phyloP scores from a whole-genome alignment of 2,888 invertebrate species.

The Sepiola atlantica region DNA sequence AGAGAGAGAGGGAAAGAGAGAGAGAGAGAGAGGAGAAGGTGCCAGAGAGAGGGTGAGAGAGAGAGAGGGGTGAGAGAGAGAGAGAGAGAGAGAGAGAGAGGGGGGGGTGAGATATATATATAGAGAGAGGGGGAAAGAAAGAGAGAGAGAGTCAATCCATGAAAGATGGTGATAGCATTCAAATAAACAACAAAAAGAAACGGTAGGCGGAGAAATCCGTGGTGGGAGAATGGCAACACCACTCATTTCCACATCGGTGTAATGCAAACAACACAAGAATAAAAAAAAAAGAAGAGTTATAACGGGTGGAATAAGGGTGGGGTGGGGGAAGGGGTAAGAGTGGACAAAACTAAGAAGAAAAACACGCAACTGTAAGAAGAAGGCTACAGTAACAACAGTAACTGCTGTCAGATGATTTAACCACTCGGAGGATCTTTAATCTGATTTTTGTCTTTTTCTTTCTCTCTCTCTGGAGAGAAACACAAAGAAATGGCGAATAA shows the following conservation, averaged over 20 bases:
- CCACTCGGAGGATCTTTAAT: neutral
- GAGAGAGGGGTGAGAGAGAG: neutral
- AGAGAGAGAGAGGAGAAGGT: neutral
- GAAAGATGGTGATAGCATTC: neutral
- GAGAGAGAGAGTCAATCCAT: neutral
- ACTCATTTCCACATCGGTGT: neutral
- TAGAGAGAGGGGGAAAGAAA: neutral
- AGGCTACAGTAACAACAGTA: neutral
- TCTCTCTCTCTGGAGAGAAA: neutral
- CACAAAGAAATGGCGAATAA: neutral
- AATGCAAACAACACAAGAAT: neutral
- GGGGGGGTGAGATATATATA: too few relatives aligned
- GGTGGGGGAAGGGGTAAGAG: too few relatives aligned
- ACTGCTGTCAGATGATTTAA: neutral
- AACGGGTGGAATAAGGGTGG: too few relatives aligned
- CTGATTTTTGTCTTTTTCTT: neutral
- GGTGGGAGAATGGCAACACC: neutral
- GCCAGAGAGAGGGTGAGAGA: neutral
- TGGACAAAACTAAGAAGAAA: too few relatives aligned
- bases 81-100: too few relatives aligned
- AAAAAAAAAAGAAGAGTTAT: neutral
- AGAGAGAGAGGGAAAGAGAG: neutral
- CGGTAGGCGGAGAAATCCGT: neutral
- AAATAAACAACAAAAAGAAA: neutral
- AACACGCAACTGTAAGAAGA: too few relatives aligned